Evolutionary conservation across 2,888 invertebrate genomes (phyloP).

Genomic region (Spisula subtruncata): DNA sequence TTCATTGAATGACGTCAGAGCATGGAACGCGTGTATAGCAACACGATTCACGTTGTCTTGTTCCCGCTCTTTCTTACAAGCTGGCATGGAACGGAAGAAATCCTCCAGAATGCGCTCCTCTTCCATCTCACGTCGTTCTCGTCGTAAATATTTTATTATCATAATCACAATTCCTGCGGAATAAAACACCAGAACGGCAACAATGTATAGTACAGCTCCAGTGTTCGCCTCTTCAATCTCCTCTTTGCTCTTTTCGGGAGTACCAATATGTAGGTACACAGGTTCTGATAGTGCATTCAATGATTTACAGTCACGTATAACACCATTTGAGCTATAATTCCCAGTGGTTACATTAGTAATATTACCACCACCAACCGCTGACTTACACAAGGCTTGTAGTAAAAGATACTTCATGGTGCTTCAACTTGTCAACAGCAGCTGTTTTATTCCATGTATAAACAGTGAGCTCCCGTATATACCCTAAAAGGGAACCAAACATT

Average conservation of each 20-base stretch:
- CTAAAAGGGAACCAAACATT: too few relatives aligned
- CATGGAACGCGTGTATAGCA: constrained; percentile 84
- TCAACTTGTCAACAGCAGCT: neutral
- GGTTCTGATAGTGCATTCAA: constrained; percentile 58
- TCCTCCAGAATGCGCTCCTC: constrained; percentile 83
- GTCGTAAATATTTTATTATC: constrained; percentile 83
- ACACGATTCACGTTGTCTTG: constrained; percentile 81
- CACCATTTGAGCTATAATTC: constrained; percentile 36
- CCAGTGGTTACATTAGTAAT: constrained; percentile 37
- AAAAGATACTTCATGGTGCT: constrained; percentile 50
- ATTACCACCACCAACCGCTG: constrained; percentile 26
- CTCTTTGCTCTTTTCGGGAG: neutral
- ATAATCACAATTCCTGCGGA: constrained; percentile 82
- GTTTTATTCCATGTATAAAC: too few relatives aligned
- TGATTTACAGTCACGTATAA: constrained; percentile 56
- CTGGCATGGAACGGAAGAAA: constrained; percentile 83
- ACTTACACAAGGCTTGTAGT: constrained; percentile 50
- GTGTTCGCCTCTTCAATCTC: constrained; percentile 71
- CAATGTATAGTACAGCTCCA: constrained; percentile 83
- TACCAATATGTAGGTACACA: neutral
- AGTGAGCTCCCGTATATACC: too few relatives aligned
- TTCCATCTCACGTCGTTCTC: constrained; percentile 80
- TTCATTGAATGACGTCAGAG: constrained; percentile 79
- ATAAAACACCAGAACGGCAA: constrained; percentile 82
- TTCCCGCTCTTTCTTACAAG: constrained; percentile 75